Base-by-base conservation (phyloP, 2,888 invertebrate genomes). In the Caenorhabditis becei region DNA sequence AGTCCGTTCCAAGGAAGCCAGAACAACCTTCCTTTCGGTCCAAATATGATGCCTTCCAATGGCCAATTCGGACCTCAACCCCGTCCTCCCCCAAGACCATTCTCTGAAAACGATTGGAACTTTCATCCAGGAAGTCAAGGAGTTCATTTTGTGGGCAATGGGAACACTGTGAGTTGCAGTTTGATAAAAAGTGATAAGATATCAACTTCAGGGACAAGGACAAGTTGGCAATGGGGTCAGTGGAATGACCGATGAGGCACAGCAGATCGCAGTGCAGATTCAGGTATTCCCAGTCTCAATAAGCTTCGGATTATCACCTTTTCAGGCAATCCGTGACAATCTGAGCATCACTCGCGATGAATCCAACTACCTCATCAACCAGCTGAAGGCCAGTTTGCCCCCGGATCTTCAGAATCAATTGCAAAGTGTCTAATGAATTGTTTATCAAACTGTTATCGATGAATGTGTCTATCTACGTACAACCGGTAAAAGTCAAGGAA, bases 241-340 rank as follows among this genome's bases (percentile, higher is more conserved):
- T 32, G 14, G 20, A 28, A 62, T 77, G 69, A 77, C 56, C 10
- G 67, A 63, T 7, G 77, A 77, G 23, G 77, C 70, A 8, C 58
- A 65, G 14, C 77, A 77, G 32, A 77, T 77, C 16, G 77, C 70
- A 23, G 77, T 70, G 16, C 77, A 77, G 35, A 77, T 77, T 37
- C 77, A 74, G 47, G 74, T 71, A 16, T 32, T 32, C 32, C n/a
- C n/a, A n/a, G n/a, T n/a, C n/a, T n/a, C n/a, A n/a, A n/a, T n/a
- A n/a, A n/a, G n/a, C n/a, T n/a, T n/a, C n/a, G n/a, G n/a, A n/a
- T 10, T 32, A 7, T 32, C 32, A 32, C 4, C 1, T 32, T 74
- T 67, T 20, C 77, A 72, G 71, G 78, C 78, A 37, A 79, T 79
- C 23, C 78, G 78, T 10, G 71, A 71, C 23, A 79, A 79, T 28